Evolutionary conservation across 1,140 invertebrate species (phyloP).

Genomic region (Pentalonia nigronervosa): DNA sequence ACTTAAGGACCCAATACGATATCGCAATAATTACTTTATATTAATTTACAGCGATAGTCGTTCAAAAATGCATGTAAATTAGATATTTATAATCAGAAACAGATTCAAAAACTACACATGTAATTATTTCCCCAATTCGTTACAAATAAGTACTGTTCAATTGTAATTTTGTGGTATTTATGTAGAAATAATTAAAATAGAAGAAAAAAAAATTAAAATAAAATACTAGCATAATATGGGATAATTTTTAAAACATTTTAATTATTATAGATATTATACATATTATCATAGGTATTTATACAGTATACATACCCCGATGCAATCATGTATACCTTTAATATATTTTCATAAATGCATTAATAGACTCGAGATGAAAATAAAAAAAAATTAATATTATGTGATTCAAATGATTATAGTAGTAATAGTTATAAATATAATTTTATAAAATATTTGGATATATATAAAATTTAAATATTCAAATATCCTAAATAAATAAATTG

Average conservation of each 20-base stretch:
- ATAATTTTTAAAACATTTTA: neutral
- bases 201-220: neutral
- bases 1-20: neutral
- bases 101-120: neutral
- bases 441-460: neutral
- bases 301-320: neutral
- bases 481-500: neutral
- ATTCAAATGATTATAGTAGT: neutral
- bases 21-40: neutral
- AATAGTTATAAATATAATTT: neutral
- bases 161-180: neutral
- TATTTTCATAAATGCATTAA: neutral
- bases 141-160: neutral
- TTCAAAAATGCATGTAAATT: neutral
- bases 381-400: neutral
- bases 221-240: neutral
- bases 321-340: neutral
- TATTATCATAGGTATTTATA: neutral
- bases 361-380: neutral
- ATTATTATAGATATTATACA: neutral
- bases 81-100: neutral
- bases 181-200: neutral
- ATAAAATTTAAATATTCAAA: neutral
- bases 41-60: neutral
- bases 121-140: neutral